These are phyloP conservation scores for Cepaea nemoralis DNA, from an alignment of 1,140 invertebrate genomes.

Conservation along the genomic window DNA sequence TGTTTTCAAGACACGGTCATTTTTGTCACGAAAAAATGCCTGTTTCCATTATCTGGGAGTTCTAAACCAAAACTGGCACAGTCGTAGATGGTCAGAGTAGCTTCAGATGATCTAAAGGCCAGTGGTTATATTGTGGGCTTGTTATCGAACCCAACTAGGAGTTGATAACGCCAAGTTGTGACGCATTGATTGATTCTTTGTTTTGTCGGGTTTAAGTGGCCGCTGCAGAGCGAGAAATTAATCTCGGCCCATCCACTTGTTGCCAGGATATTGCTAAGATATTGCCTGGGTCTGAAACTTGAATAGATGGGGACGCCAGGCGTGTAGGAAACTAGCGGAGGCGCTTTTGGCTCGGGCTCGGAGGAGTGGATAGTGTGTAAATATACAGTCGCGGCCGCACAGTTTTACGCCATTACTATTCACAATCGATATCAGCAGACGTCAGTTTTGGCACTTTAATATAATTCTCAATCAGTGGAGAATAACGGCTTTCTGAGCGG, in stretches of 20 bases:
- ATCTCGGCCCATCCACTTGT: constrained; percentile 24
- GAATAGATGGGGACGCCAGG: background rate
- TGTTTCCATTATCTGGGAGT: too few species aligned
- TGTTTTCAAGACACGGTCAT: too few species aligned
- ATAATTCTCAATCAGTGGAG: constrained; percentile 24
- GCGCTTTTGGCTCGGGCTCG: background rate
- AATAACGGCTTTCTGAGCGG: constrained; percentile 24
- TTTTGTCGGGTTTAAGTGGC: constrained; percentile 26
- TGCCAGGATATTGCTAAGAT: constrained; percentile 30
- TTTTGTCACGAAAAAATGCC: too few species aligned
- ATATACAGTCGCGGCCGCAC: constrained; percentile 26
- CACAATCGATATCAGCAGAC: constrained; percentile 29
- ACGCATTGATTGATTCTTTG: constrained; percentile 31
- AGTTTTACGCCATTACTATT: constrained; percentile 31
- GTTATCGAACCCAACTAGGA: background rate
- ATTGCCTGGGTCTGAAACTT: background rate
- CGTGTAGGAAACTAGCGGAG: background rate
- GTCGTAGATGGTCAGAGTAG: background rate
- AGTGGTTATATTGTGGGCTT: background rate
- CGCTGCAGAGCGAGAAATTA: constrained; percentile 17
- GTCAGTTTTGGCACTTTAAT: constrained; percentile 38
- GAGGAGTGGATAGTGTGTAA: constrained; percentile 29
- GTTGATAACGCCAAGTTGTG: constrained; percentile 19
- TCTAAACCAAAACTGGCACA: too few species aligned
- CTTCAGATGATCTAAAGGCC: background rate